Percentiles rank a stretch among this genome's conserved stretches.
Evolutionary conservation across 2,797 vertebrate genomes (phyloP).

Genomic region (Miichthys miiuy): DNA sequence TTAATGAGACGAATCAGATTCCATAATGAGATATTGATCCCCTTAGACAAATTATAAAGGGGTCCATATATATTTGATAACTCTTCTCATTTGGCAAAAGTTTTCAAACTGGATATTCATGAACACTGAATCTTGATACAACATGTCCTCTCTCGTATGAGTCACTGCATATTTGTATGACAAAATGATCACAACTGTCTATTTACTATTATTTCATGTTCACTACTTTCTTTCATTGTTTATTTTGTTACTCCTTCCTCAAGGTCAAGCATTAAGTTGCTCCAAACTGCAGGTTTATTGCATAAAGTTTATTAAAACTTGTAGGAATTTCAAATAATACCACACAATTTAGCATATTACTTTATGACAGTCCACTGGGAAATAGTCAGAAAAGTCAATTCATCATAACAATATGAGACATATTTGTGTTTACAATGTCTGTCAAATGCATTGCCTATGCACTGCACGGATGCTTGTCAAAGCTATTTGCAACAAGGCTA

Average conservation of each 20-base stretch:
- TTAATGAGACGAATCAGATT: not conserved
- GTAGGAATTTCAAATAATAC: slow-evolving; percentile 5
- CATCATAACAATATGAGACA: slow-evolving; percentile 22
- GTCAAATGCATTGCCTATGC: slow-evolving; percentile 32
- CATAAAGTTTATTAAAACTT: not conserved
- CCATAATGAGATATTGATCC: not conserved
- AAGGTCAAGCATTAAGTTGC: not conserved
- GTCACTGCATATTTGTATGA: not conserved
- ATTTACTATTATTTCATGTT: not conserved
- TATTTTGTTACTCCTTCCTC: not conserved
- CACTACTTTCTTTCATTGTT: not conserved
- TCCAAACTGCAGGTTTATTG: slow-evolving; percentile 3
- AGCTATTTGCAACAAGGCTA: slow-evolving; percentile 23
- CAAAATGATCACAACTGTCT: not conserved
- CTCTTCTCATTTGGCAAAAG: not conserved
- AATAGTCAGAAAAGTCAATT: not conserved
- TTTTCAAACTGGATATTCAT: not conserved
- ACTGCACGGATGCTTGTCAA: slow-evolving; percentile 34
- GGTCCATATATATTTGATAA: not conserved
- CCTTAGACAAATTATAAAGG: not conserved
- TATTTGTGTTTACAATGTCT: slow-evolving; percentile 28
- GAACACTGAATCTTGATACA: not conserved
- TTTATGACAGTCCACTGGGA: slow-evolving; percentile 18
- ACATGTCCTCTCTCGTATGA: not conserved
- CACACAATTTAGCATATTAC: slow-evolving; percentile 3